Base-by-base conservation (phyloP, 1,140 invertebrate species). In the Brachionus plicatilis region DNA sequence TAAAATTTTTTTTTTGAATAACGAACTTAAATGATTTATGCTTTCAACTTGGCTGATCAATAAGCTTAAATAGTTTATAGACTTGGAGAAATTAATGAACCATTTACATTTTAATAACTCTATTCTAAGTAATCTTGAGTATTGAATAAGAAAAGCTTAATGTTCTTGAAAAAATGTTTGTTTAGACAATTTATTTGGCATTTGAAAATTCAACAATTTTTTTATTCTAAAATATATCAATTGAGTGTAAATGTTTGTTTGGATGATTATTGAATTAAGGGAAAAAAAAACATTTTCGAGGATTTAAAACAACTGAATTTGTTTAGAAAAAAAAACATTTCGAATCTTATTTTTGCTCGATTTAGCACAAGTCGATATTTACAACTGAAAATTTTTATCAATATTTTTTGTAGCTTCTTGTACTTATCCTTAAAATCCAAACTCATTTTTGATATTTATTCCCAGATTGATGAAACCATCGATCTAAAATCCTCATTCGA, bases 1-100 rank as follows among this genome's bases (percentile, higher is more conserved):
- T 60, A 60, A 60, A 53, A 60, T 60, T 20, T 20, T 60, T 20
- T 60, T 60, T 60, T n/a, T 60, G 9, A 60, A 60, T 60, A 60
- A 60, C 53, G 53, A 60, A 60, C 53, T 60, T 60, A 60, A 60
- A 60, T 60, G 53, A 60, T 60, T 60, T 60, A 60, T 60, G 53
- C 53, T 60, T 60, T 60, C 53, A 20, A 60, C 53, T 60, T 60
- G 53, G 53, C 20, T 60, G 53, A 60, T 60, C 53, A 60, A 60
- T 60, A 60, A 60, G 53, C 53, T 60, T 24, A 60, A 60, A 60
- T 60, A 9, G 53, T 60, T 60, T 60, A 60, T 60, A 27, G 20
- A 60, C 53, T 60, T 11, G 17, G 53, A 24, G 17, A 60, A 60
- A 60, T 20, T 20, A 60, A 60, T 60, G 53, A 60, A 60, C n/a